Evolutionary conservation across 92 coral and sea anemone genomes (phyloP), one percentile per base, ranked within the genome.

Genomic region (Metridium senile): DNA sequence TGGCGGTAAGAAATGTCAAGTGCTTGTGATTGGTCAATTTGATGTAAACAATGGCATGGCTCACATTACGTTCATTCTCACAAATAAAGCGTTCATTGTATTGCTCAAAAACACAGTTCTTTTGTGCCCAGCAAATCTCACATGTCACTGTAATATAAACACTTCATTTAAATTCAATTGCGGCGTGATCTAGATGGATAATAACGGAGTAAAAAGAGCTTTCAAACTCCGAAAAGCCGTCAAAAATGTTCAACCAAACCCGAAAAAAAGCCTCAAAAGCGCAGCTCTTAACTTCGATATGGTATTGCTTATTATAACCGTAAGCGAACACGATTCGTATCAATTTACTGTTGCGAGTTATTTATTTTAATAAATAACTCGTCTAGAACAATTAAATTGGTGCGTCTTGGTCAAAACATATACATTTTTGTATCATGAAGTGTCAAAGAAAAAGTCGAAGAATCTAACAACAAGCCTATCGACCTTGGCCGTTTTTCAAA

Each of bases 71-170:
- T 45, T 70, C 77, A 83, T 89, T 63, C 89, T 87, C 45, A 46
- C 47, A 80, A 78, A 89, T 87, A 86, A 89, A 86, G 88, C 88
- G 43, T 18, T 64, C 88, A 82, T 89, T 89, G 94, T 89, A 79
- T 26, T 58, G 43, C 27, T 79, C 30, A 53, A 64, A 66, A 27
- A 69, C 82, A 81, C 82, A 76, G 87, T 75, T 68, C 76, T 71
- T 52, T 71, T 71, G 76, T 71, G 26, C 69, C 31, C 61, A 17
- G 33, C 39, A 13, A 27, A 18, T 34, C 49, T 26, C 25, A 8
- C 56, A 53, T 53, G 77, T 62, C 47, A 27, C 51, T 54, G 68
- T 10, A 79, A 79, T 77, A 57, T 29, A 30, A 26, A 75, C 26
- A 63, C 27, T 54, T 28, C 56, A 54, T 16, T 54, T 25, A 53